A percentile compares a stretch with the other conserved stretches of the same genome.
Evolutionary conservation across 2,888 invertebrate genomes (phyloP).

Genomic region (Synergus itoensis): DNA sequence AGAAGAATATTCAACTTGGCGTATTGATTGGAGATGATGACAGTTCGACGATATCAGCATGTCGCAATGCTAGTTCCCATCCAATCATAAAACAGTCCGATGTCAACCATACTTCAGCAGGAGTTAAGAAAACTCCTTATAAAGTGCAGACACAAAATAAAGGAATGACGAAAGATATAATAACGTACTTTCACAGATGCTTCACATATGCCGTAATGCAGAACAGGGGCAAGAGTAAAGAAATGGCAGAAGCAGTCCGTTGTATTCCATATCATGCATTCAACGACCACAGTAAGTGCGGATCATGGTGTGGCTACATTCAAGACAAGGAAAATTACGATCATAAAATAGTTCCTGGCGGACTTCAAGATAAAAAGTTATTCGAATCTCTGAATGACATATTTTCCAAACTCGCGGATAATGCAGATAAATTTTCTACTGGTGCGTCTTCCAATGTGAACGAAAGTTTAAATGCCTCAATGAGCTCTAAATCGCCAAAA

Average conservation of each 20-base stretch:
- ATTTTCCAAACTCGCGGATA: no score
- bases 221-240: constrained; percentile 51
- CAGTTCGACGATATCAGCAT: constrained; percentile 50
- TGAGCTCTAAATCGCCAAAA: no score
- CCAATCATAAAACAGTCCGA: constrained; percentile 49
- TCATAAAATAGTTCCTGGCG: constrained; percentile 6
- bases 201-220: constrained; percentile 58
- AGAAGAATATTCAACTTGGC: constrained; percentile 54
- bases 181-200: constrained; percentile 56
- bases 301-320: constrained; percentile 7
- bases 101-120: constrained; percentile 49
- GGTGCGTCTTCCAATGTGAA: no score
- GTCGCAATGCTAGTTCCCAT: constrained; percentile 44
- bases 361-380: no score
- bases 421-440: no score
- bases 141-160: no score
- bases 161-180: constrained; percentile 41
- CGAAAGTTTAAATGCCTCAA: no score
- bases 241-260: constrained; percentile 47
- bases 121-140: constrained; percentile 7
- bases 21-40: constrained; percentile 62
- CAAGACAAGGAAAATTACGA: constrained; percentile 45
- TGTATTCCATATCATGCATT: constrained; percentile 53
- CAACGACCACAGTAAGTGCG: no score
- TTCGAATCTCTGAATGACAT: no score